Evolutionary conservation across 2,888 invertebrate species (phyloP).

Genomic region (Drosophila recens): DNA sequence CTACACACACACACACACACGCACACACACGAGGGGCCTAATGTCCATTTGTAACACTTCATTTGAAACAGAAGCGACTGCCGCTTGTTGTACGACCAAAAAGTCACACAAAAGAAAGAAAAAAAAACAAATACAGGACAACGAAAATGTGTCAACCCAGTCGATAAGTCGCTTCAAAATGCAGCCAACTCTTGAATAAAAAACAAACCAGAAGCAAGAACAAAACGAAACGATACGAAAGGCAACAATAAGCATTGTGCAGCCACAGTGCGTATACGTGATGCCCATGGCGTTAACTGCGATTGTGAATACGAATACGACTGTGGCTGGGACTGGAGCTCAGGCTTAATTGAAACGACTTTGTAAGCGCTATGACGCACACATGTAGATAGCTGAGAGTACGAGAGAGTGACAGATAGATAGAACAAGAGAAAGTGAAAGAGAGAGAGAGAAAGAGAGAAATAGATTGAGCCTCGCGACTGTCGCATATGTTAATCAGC

Average conservation of each 20-base stretch:
- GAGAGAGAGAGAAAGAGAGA: background rate
- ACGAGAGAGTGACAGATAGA: background rate
- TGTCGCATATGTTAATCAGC: constrained; percentile 54
- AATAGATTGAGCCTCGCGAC: constrained; percentile 19
- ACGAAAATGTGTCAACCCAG: constrained; percentile 39
- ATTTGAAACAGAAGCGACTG: constrained; percentile 71
- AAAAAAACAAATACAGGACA: constrained; percentile 1
- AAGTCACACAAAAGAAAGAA: constrained; percentile 32
- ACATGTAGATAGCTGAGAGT: background rate
- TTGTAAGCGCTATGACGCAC: constrained; percentile 20
- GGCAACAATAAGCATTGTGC: constrained; percentile 18
- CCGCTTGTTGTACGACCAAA: constrained; percentile 32
- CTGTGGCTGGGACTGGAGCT: constrained; percentile 4
- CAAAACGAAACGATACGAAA: constrained; percentile 3
- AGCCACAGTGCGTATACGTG: constrained; percentile 52
- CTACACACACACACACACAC: constrained; percentile 17
- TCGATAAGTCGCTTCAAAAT: constrained; percentile 50
- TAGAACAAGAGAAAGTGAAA: background rate
- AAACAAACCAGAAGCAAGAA: background rate
- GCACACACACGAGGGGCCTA: constrained; percentile 40
- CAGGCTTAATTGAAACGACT: constrained; percentile 56
- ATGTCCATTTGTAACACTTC: constrained; percentile 77
- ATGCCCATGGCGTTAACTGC: constrained; percentile 43
- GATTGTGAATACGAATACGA: constrained; percentile 24
- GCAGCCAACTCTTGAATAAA: background rate